Evolutionary conservation across 2,888 invertebrate genomes (phyloP), one percentile per base, ranked within the genome.

Genomic region (Acronicta leporina): DNA sequence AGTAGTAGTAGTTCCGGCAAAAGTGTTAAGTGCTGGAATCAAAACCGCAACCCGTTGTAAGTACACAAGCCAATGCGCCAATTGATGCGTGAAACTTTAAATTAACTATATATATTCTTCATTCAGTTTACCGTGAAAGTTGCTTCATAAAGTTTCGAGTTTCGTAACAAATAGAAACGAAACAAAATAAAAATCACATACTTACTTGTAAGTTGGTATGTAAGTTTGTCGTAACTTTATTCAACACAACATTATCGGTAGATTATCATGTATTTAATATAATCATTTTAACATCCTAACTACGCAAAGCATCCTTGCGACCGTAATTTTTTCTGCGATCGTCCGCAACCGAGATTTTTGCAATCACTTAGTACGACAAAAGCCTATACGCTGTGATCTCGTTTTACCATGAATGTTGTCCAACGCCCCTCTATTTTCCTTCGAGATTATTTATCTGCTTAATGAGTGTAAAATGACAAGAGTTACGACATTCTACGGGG

Each of bases 401-500:
- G 55, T 53, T 47, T 6, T 16, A 50, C 20, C 15, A 16, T 5
- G 2, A 20, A 53, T 41, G 9, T 6, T 27, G 30, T 48, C 40
- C 20, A 43, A 27, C 46, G 41, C 41, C 50, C 42, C 58, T 60
- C 30, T 49, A 78, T 67, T 65, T 68, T 43, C 59, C 46, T 48
- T 50, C 46, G 8, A 45, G 50, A 63, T 66, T 65, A 67, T 62
- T 66, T 72, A 75, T 78, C 51, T 56, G 35, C 16, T 35, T 44
- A 63, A 66, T 66, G 65, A 72, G 55, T 55, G 40, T 50, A 58
- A 62, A 59, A 78, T 65, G 51, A 47, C 53, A 41, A 45, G 57
- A 57, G 49, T 71, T 63, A 63, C 63, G 67, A 53, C 62, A 64
- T 75, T 75, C 62, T 55, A n/a, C 35, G 43, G 75, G 72, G 58